Conservation (phyloP, 1,140 invertebrate species). For the Leptinotarsa texana region DNA sequence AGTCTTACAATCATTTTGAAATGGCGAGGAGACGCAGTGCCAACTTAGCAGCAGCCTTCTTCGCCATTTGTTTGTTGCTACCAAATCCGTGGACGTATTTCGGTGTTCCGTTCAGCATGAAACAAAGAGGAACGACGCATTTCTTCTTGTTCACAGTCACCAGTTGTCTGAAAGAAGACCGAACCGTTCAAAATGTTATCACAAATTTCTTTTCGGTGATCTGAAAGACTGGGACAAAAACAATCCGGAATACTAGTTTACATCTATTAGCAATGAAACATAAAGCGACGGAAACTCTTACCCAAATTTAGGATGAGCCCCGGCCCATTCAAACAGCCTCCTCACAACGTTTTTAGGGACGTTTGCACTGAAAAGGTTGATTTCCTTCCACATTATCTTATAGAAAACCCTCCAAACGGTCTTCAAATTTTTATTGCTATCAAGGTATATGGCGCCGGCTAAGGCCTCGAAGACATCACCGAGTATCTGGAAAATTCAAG, state of each 20-base stretch:
- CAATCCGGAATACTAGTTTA: no score
- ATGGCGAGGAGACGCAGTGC: conserved; percentile 59
- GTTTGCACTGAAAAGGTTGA: conserved; percentile 74
- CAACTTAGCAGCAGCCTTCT: conserved; percentile 74
- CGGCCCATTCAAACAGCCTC: conserved; percentile 75
- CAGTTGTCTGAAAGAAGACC: neutral
- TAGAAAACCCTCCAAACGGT: conserved; percentile 85
- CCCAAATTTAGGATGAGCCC: conserved; percentile 63
- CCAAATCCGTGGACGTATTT: conserved; percentile 72
- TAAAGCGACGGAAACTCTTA: conserved; percentile 51
- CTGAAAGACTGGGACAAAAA: no score
- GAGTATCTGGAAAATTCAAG: conserved; percentile 58
- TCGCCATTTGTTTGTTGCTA: conserved; percentile 68
- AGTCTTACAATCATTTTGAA: neutral
- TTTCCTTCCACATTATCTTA: conserved; percentile 72
- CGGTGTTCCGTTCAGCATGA: conserved; percentile 61
- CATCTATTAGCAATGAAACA: no score
- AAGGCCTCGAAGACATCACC: conserved; percentile 99
- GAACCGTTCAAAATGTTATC: no score
- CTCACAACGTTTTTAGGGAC: conserved; percentile 90
- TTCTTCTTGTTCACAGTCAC: neutral
- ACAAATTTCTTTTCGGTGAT: no score
- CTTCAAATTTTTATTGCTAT: conserved; percentile 78
- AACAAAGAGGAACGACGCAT: conserved; percentile 64
- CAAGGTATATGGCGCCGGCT: conserved; percentile 96